These are phyloP conservation scores for Euglossa dilemma DNA, from an alignment of 1,140 invertebrate genomes.

Conservation along the genomic window DNA sequence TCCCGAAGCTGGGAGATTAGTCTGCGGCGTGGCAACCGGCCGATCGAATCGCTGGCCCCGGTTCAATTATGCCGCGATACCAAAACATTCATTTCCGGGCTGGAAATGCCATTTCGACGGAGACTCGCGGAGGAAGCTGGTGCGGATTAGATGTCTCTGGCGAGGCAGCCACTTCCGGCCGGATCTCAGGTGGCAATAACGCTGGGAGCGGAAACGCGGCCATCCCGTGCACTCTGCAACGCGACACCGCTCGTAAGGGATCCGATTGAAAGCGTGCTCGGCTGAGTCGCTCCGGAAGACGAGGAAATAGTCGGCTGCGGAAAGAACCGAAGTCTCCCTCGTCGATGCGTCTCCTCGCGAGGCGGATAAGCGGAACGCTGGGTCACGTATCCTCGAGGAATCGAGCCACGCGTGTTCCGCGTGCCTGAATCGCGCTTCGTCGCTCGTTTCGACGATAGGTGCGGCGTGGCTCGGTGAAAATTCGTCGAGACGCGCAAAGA, in stretches of 20 bases:
- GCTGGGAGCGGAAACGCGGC: slow-evolving; percentile 32
- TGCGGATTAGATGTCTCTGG: slow-evolving; percentile 51
- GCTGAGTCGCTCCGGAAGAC: slow-evolving; percentile 23
- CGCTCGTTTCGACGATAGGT: neutral
- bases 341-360: slow-evolving; percentile 10
- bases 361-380: slow-evolving; percentile 37
- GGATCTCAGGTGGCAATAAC: slow-evolving; percentile 53
- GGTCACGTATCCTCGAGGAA: slow-evolving; percentile 20
- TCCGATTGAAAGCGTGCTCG: slow-evolving; percentile 44
- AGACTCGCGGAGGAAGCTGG: neutral
- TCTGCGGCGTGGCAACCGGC: neutral
- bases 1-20: neutral
- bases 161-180: slow-evolving; percentile 20
- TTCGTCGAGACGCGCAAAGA: neutral
- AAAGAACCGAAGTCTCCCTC: neutral
- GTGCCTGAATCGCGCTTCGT: neutral
- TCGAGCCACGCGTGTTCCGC: slow-evolving; percentile 3
- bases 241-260: slow-evolving; percentile 49
- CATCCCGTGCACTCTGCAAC: slow-evolving; percentile 30
- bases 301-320: neutral
- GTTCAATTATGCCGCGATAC: slow-evolving; percentile 3
- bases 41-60: neutral
- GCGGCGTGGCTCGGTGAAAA: neutral
- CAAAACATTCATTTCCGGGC: slow-evolving; percentile 17
- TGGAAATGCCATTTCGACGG: slow-evolving; percentile 24